Evolutionary conservation across 1,140 invertebrate species (phyloP).

Genomic region (Anoplophora glabripennis): DNA sequence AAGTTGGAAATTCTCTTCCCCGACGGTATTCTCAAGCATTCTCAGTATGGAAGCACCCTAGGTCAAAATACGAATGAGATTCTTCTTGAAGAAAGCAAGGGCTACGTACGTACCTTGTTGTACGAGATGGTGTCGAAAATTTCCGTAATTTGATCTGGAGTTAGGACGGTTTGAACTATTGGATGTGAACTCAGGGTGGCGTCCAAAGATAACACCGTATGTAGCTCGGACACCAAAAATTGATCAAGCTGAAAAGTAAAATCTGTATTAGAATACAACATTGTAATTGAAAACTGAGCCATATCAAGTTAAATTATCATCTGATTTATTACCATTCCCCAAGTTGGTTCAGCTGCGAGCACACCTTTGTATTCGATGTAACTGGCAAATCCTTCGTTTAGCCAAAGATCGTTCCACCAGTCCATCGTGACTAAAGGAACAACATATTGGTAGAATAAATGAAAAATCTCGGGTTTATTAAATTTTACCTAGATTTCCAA

Average conservation of each 20-base stretch:
- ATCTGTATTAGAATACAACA: slow-evolving; percentile 37
- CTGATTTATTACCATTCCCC: slow-evolving; percentile 79
- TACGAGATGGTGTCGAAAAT: slow-evolving; percentile 93
- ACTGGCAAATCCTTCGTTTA: slow-evolving; percentile 89
- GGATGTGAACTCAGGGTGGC: slow-evolving; percentile 82
- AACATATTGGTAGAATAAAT: background rate
- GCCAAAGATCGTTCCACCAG: slow-evolving; percentile 93
- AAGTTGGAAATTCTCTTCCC: slow-evolving; percentile 67
- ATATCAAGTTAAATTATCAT: too few relatives aligned
- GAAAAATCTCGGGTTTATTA: background rate
- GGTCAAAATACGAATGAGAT: slow-evolving; percentile 1
- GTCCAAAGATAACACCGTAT: slow-evolving; percentile 74
- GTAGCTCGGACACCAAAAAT: slow-evolving; percentile 71
- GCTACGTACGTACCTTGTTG: slow-evolving; percentile 67
- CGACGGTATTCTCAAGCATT: slow-evolving; percentile 86
- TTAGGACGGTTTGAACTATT: slow-evolving; percentile 77
- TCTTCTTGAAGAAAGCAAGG: slow-evolving; percentile 1
- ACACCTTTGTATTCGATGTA: slow-evolving; percentile 82
- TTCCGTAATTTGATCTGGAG: slow-evolving; percentile 86
- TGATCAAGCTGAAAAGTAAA: slow-evolving; percentile 50
- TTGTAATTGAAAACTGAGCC: too few relatives aligned
- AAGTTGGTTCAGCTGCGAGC: slow-evolving; percentile 69
- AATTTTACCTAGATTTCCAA: slow-evolving; percentile 72
- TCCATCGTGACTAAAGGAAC: slow-evolving; percentile 72
- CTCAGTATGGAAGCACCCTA: slow-evolving; percentile 83